Percentiles rank a stretch among this genome's conserved stretches.
Evolutionary conservation across 2,888 invertebrate genomes (phyloP).

Genomic region (Pomacea canaliculata): DNA sequence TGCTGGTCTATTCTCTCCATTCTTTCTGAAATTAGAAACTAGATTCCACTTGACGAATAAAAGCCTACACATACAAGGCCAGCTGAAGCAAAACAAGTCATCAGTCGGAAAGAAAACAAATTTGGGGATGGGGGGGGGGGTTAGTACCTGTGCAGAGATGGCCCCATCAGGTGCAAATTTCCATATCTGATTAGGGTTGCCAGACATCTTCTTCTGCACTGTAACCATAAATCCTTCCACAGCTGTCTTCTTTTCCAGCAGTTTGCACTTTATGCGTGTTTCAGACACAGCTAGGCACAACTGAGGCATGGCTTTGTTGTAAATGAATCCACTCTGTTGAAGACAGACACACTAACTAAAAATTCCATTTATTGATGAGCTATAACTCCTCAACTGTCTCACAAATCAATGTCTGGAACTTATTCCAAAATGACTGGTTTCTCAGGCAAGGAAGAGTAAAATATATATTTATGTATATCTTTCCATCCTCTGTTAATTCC

Average conservation of each 20-base stretch:
- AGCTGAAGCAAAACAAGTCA: neutral
- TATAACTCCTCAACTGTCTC: too few species aligned
- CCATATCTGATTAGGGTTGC: slow-evolving; percentile 63
- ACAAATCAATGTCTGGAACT: too few species aligned
- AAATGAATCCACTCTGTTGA: slow-evolving; percentile 61
- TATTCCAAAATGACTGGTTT: too few species aligned
- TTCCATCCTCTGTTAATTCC: too few species aligned
- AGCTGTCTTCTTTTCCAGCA: slow-evolving; percentile 37
- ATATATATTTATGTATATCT: too few species aligned
- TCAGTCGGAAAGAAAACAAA: too few species aligned
- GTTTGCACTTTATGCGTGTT: slow-evolving; percentile 41
- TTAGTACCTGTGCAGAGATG: slow-evolving; percentile 54
- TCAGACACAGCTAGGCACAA: slow-evolving; percentile 62
- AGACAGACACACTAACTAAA: slow-evolving; percentile 15
- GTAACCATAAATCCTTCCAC: slow-evolving; percentile 59
- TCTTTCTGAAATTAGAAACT: too few species aligned
- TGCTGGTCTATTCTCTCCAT: too few species aligned
- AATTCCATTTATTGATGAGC: neutral
- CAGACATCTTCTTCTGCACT: slow-evolving; percentile 58
- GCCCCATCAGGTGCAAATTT: slow-evolving; percentile 63
- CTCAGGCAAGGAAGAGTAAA: too few species aligned
- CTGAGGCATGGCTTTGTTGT: slow-evolving; percentile 62
- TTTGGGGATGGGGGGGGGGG: too few species aligned
- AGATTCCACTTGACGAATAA: neutral
- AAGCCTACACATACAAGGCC: neutral